Percentiles rank a stretch among this genome's conserved stretches.
phyloP scores from a whole-genome alignment of 37 sponge, comb jelly and placozoan species.

The Ephydatia muelleri region DNA sequence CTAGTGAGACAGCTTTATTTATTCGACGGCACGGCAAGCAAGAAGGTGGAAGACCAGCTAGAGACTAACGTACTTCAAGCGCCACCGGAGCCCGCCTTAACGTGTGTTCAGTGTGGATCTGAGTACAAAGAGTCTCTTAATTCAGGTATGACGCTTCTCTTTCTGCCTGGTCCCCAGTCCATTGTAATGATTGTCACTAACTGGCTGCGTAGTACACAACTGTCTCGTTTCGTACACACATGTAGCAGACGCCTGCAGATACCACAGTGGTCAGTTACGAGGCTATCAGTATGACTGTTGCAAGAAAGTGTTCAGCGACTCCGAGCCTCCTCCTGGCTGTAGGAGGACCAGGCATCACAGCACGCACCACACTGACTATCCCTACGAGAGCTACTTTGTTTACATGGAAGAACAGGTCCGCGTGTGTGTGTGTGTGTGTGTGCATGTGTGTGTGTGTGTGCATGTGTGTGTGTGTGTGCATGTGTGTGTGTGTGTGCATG shows the following conservation, averaged over 20 bases:
- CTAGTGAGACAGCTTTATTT: no score
- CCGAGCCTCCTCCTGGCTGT: constrained; percentile 47
- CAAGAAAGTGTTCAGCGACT: constrained; percentile 17
- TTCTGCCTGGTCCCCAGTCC: no score
- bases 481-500: neutral
- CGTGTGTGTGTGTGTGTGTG: neutral
- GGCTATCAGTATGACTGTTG: constrained; percentile 49
- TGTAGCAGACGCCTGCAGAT: constrained; percentile 56
- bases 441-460: neutral
- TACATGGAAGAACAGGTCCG: constrained; percentile 59
- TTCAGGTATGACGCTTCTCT: constrained; percentile 15
- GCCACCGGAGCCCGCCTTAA: constrained; percentile 60
- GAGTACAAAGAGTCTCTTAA: constrained; percentile 79
- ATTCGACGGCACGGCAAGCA: no score
- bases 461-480: neutral
- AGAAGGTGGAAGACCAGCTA: no score
- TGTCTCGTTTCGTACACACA: no score
- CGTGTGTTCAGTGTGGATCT: constrained; percentile 64
- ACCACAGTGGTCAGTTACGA: constrained; percentile 38
- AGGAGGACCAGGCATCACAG: constrained; percentile 67
- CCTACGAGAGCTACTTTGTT: constrained; percentile 46
- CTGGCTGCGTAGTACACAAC: no score
- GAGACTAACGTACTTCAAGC: no score
- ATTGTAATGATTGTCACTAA: no score
- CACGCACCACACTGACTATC: constrained; percentile 60